A percentile compares a stretch with the other conserved stretches of the same genome.
Evolutionary conservation across 1,140 invertebrate species (phyloP).

Genomic region (Euborellia annulipes): DNA sequence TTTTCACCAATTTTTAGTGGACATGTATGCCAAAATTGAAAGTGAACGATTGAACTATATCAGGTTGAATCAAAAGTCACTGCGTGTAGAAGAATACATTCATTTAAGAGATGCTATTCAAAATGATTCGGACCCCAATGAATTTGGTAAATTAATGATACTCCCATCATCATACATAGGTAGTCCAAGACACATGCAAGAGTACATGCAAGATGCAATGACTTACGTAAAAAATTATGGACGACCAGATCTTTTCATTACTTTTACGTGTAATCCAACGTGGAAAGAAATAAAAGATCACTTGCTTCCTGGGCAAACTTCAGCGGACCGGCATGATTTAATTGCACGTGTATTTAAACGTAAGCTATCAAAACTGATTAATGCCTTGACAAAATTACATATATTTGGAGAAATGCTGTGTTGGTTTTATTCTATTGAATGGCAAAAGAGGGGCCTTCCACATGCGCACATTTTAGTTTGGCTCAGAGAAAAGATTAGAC

Average conservation of each 20-base stretch:
- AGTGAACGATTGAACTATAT: conserved; percentile 23
- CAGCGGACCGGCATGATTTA: conserved; percentile 27
- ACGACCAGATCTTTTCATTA: conserved; percentile 24
- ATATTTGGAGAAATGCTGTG: conserved; percentile 27
- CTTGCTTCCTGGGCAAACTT: conserved; percentile 20
- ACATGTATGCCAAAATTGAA: conserved; percentile 26
- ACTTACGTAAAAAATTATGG: conserved; percentile 7
- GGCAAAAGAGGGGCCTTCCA: conserved; percentile 31
- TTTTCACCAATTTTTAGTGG: conserved; percentile 26
- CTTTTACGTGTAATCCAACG: conserved; percentile 14
- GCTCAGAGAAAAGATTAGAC: conserved; percentile 12
- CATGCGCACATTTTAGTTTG: conserved; percentile 24
- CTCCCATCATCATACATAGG: conserved; percentile 2
- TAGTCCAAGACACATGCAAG: conserved; percentile 5
- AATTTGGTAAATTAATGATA: conserved; percentile 6
- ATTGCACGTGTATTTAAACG: conserved; percentile 28
- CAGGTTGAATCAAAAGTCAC: conserved; percentile 20
- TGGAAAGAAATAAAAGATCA: conserved; percentile 25
- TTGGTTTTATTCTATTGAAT: conserved; percentile 26
- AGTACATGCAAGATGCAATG: conserved; percentile 8
- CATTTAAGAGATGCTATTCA: conserved; percentile 24
- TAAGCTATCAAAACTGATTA: conserved; percentile 27
- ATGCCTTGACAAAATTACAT: conserved; percentile 19
- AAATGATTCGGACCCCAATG: conserved; percentile 2
- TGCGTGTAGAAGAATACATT: conserved; percentile 30